Percentiles rank a stretch among this genome's conserved stretches.
Conservation (phyloP, 2,888 invertebrate genomes). For the Mycogona germanica region DNA sequence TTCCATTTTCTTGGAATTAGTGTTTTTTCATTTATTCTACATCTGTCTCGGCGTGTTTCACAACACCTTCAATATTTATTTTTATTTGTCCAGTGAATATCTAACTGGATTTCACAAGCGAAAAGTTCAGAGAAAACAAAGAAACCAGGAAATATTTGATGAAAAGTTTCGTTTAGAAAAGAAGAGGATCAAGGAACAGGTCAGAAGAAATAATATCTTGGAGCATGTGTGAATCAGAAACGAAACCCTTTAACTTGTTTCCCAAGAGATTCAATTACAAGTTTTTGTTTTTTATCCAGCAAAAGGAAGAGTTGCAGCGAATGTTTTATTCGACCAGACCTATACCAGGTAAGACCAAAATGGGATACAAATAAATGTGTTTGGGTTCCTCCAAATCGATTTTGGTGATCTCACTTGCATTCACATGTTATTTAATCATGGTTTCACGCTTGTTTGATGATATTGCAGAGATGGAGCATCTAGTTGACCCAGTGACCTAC, state of each 20-base stretch:
- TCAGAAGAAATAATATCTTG: neutral
- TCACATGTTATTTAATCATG: neutral
- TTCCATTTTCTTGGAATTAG: no score
- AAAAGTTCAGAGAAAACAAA: slow-evolving; percentile 16
- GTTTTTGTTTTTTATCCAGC: no score
- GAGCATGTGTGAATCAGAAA: neutral
- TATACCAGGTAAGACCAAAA: slow-evolving; percentile 12
- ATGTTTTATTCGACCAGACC: neutral
- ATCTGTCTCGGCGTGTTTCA: no score
- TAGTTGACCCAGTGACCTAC: slow-evolving; percentile 16
- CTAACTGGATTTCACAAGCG: slow-evolving; percentile 18
- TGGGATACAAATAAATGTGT: no score
- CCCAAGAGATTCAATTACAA: no score
- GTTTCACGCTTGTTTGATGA: neutral
- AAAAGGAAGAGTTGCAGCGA: neutral
- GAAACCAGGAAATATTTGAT: slow-evolving; percentile 28
- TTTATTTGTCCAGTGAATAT: no score
- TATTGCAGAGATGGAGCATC: slow-evolving; percentile 16
- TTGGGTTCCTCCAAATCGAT: no score
- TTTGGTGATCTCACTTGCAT: neutral
- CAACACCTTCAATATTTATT: no score
- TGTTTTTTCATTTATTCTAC: no score
- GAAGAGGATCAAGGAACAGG: slow-evolving; percentile 31
- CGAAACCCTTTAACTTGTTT: no score
- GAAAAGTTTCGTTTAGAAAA: slow-evolving; percentile 40